Evolutionary conservation across 2,797 vertebrate genomes (phyloP).

Genomic region (Oreortyx pictus): DNA sequence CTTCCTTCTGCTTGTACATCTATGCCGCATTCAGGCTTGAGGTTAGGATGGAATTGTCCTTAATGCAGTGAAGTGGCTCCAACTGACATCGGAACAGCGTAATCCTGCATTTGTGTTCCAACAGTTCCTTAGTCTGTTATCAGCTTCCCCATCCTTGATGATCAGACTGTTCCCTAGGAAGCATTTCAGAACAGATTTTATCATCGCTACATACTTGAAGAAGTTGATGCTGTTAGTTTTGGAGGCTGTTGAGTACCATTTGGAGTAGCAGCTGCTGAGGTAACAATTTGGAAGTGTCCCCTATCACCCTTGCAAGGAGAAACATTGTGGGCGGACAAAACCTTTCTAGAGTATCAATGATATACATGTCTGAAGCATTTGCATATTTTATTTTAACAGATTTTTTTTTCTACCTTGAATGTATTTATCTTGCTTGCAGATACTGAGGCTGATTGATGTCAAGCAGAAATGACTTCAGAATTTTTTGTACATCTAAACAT

Average conservation of each 20-base stretch:
- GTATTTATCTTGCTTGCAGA: slow-evolving; percentile 35
- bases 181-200: slow-evolving; percentile 56
- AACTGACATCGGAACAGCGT: not conserved
- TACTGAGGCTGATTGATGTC: not conserved
- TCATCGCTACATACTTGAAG: slow-evolving; percentile 23
- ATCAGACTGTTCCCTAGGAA: slow-evolving; percentile 29
- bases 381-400: slow-evolving; percentile 51
- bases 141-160: not conserved
- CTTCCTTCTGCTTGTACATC: not conserved
- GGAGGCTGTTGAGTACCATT: slow-evolving; percentile 34
- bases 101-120: not conserved
- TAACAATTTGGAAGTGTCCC: slow-evolving; percentile 33
- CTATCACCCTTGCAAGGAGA: slow-evolving; percentile 53
- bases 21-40: not conserved
- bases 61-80: not conserved
- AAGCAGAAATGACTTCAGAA: slow-evolving; percentile 5
- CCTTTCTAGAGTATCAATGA: slow-evolving; percentile 45
- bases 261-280: slow-evolving; percentile 60
- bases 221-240: slow-evolving; percentile 57
- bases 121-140: not conserved
- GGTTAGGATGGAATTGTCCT: not conserved
- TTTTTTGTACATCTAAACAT: slow-evolving; percentile 15
- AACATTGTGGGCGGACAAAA: slow-evolving; percentile 31
- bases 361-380: slow-evolving; percentile 51
- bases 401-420: slow-evolving; percentile 19